phyloP scores from a whole-genome alignment of 2,888 invertebrate genomes.

The Biston betularia region DNA sequence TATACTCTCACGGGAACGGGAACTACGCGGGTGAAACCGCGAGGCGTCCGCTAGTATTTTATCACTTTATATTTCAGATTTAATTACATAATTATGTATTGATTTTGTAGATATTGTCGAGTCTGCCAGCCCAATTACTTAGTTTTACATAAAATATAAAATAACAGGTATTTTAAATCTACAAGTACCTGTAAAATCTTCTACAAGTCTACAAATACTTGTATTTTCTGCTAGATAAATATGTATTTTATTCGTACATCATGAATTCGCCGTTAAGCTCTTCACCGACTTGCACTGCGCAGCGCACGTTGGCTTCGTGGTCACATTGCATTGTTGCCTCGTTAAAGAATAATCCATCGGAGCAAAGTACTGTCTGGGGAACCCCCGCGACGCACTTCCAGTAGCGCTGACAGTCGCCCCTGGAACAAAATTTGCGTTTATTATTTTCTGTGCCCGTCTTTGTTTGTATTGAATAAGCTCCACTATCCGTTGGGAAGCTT shows the following conservation, averaged over 20 bases:
- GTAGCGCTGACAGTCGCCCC: slow-evolving; percentile 77
- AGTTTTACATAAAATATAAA: background rate
- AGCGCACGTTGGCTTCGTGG: slow-evolving; percentile 74
- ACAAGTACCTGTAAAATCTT: slow-evolving; percentile 9
- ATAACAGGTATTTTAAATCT: background rate
- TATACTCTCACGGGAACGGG: no score
- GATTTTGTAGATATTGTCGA: no score
- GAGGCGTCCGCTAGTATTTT: no score
- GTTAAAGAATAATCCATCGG: slow-evolving; percentile 79
- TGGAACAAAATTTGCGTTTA: slow-evolving; percentile 43
- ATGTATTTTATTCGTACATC: slow-evolving; percentile 56
- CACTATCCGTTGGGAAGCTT: no score
- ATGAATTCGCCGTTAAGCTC: slow-evolving; percentile 74
- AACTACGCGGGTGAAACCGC: no score
- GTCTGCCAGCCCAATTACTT: slow-evolving; percentile 17
- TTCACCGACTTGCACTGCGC: slow-evolving; percentile 56
- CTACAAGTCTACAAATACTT: slow-evolving; percentile 9
- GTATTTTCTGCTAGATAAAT: background rate
- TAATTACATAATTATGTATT: no score
- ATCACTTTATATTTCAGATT: no score
- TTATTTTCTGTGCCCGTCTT: background rate
- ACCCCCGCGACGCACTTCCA: slow-evolving; percentile 71
- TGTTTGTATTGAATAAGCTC: no score
- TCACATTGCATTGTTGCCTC: slow-evolving; percentile 71
- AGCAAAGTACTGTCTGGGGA: slow-evolving; percentile 63